These are phyloP conservation scores for Hypolimnas misippus DNA, from an alignment of 2,888 invertebrate genomes.

Conservation along the genomic window DNA sequence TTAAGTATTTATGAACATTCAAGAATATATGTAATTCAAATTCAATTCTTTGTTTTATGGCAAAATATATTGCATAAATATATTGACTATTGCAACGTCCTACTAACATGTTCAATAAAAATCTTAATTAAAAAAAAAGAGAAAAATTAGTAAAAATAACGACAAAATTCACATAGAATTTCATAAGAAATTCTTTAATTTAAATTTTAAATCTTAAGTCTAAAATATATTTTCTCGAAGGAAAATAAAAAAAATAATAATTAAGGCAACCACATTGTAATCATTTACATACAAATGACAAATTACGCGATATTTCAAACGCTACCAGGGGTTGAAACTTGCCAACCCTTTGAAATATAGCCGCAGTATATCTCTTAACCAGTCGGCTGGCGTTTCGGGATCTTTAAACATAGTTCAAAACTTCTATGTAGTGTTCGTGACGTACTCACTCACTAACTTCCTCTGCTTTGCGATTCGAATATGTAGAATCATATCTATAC, in stretches of 20 bases:
- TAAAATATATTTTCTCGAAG: not conserved
- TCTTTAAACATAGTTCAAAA: conserved; percentile 40
- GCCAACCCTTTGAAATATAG: conserved; percentile 51
- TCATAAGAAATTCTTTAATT: not conserved
- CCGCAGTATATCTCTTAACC: conserved; percentile 48
- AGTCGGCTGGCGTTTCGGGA: conserved; percentile 43
- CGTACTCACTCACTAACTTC: conserved; percentile 15
- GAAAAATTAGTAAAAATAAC: too few species aligned
- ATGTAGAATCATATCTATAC: not conserved
- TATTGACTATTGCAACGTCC: too few species aligned
- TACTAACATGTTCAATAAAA: too few species aligned
- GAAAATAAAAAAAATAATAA: not conserved
- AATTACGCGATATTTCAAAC: conserved; percentile 6
- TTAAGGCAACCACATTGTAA: not conserved
- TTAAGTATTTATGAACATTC: too few species aligned
- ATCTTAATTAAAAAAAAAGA: too few species aligned
- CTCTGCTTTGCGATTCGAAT: not conserved
- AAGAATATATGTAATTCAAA: too few species aligned
- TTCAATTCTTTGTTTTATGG: too few species aligned
- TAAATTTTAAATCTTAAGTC: not conserved
- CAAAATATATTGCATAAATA: too few species aligned
- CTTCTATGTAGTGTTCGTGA: conserved; percentile 24
- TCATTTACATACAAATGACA: conserved; percentile 9
- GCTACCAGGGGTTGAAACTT: conserved; percentile 44
- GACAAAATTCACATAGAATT: not conserved